phyloP scores from a whole-genome alignment of 2,113 vertebrate genomes.

The Leptocoma aspasia region DNA sequence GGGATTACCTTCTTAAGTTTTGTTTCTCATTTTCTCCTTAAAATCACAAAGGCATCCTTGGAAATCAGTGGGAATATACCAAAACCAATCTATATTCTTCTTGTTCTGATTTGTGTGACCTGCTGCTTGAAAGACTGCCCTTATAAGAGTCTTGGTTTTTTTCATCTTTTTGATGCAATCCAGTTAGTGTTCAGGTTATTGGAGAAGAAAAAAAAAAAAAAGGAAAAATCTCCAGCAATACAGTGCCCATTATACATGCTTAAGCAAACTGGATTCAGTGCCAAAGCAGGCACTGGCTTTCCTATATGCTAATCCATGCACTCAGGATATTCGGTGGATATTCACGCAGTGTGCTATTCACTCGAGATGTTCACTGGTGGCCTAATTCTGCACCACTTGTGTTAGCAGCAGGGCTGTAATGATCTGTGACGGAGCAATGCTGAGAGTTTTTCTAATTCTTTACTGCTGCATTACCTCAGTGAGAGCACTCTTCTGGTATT shows the following conservation, averaged over 20 bases:
- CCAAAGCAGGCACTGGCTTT: neutral
- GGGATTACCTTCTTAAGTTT: neutral
- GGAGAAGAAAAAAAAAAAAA: neutral
- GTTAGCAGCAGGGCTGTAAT: neutral
- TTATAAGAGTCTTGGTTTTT: neutral
- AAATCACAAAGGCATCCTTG: neutral
- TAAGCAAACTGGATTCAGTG: neutral
- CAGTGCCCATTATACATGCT: neutral
- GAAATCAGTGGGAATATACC: neutral
- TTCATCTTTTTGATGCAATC: neutral
- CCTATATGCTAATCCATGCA: neutral
- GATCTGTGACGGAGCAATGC: neutral
- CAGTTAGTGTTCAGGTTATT: neutral
- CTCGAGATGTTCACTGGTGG: neutral
- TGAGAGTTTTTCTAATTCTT: neutral
- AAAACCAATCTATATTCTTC: neutral
- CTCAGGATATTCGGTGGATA: neutral
- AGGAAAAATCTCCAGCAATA: neutral
- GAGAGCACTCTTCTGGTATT: neutral
- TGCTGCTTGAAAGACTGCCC: neutral
- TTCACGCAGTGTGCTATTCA: neutral
- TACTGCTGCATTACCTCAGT: neutral
- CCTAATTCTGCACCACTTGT: neutral
- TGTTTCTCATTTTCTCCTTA: neutral
- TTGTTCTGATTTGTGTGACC: neutral